Conservation (phyloP, 2,888 invertebrate genomes). For the Gymnoscelis rufifasciata region DNA sequence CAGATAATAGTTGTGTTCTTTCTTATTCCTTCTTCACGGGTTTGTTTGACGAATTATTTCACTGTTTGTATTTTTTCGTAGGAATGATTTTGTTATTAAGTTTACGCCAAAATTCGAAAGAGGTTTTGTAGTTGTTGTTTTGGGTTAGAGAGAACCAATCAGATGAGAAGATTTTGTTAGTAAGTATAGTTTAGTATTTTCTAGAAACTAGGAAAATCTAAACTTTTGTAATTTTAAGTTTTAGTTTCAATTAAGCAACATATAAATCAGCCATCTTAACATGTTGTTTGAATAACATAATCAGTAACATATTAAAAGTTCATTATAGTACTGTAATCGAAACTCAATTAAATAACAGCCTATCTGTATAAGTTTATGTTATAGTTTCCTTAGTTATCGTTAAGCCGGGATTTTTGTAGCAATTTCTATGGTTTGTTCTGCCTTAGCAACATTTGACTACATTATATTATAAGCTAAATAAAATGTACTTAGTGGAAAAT, state of each 20-base stretch:
- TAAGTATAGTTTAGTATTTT: constrained; percentile 2
- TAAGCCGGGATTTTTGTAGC: constrained; percentile 42
- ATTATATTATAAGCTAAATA: background rate
- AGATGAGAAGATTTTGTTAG: background rate
- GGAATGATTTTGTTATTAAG: no score
- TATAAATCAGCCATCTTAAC: no score
- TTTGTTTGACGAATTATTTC: background rate
- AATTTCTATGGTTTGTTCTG: constrained; percentile 26
- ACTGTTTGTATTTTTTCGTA: no score
- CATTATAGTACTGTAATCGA: no score
- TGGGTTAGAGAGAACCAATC: background rate
- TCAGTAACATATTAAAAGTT: no score
- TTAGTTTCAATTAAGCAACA: background rate
- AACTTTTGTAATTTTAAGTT: background rate
- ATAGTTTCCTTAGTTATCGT: background rate
- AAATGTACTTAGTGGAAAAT: constrained; percentile 1
- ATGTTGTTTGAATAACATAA: no score
- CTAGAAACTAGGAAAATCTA: background rate
- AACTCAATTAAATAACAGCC: no score
- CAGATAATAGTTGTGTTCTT: constrained; percentile 30
- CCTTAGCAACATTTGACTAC: background rate
- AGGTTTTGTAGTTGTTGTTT: background rate
- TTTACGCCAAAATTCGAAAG: no score
- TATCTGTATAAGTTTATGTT: background rate
- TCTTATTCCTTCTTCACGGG: background rate